Evolutionary conservation across 2,888 invertebrate species (phyloP).

Genomic region (Nomada lathburiana): DNA sequence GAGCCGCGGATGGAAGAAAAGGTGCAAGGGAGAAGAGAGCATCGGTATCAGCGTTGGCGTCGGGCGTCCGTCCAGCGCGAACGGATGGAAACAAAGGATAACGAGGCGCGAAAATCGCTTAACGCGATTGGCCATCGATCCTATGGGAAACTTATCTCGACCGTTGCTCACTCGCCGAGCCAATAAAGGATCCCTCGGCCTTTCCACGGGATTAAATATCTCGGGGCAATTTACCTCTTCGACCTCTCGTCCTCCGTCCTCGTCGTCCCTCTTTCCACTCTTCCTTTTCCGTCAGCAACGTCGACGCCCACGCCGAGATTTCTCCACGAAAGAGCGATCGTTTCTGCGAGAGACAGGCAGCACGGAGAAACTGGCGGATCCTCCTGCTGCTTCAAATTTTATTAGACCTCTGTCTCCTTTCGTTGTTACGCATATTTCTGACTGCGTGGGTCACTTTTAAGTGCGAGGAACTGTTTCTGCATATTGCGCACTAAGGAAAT

Average conservation of each 20-base stretch:
- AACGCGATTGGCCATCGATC: conserved; percentile 82
- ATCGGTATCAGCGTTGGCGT: conserved; percentile 30
- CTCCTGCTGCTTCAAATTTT: conserved; percentile 39
- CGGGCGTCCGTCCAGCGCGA: conserved; percentile 52
- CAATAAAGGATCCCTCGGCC: conserved; percentile 80
- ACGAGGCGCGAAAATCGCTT: conserved; percentile 82
- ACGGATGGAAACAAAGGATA: conserved; percentile 77
- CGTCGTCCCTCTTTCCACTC: conserved; percentile 38
- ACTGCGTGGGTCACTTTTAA: no score
- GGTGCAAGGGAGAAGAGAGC: conserved; percentile 34
- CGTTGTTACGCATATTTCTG: neutral
- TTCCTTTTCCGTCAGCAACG: conserved; percentile 52
- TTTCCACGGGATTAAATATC: conserved; percentile 81
- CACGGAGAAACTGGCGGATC: conserved; percentile 24
- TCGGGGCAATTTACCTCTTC: conserved; percentile 79
- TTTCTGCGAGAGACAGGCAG: conserved; percentile 39
- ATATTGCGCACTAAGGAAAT: no score
- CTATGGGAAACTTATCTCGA: conserved; percentile 74
- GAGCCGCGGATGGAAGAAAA: neutral
- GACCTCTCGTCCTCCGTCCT: conserved; percentile 45
- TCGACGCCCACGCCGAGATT: conserved; percentile 68
- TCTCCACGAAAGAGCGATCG: conserved; percentile 64
- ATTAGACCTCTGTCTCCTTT: neutral
- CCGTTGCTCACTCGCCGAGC: conserved; percentile 74
- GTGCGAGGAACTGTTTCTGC: no score